Conservation (phyloP, 1,140 invertebrate species). For the Dryas iulia region DNA sequence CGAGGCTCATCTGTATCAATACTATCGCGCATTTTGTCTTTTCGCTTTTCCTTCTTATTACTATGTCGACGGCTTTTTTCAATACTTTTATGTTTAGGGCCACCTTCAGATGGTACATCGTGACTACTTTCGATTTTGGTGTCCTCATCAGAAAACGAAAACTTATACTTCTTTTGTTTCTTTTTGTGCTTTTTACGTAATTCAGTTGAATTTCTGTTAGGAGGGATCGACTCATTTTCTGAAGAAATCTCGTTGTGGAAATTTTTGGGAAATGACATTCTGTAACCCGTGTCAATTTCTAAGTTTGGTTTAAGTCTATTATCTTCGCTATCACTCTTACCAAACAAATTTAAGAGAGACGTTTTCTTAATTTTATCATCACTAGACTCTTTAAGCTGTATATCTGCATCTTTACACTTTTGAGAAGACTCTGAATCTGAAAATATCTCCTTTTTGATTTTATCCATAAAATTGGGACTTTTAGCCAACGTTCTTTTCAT, state of each 20-base stretch:
- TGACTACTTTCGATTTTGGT: conserved; percentile 58
- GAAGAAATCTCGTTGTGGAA: conserved; percentile 78
- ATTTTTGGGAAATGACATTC: conserved; percentile 49
- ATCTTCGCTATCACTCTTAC: conserved; percentile 72
- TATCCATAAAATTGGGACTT: conserved; percentile 60
- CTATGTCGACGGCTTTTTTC: conserved; percentile 83
- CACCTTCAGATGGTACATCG: conserved; percentile 35
- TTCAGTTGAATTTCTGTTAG: conserved; percentile 70
- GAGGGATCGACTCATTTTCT: conserved; percentile 76
- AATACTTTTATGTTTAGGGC: conserved; percentile 69
- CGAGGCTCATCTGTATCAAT: conserved; percentile 72
- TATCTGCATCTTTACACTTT: conserved; percentile 46
- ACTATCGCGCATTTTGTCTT: conserved; percentile 84
- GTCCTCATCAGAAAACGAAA: conserved; percentile 83
- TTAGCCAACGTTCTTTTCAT: conserved; percentile 65
- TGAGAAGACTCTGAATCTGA: conserved; percentile 76
- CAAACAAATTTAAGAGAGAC: conserved; percentile 68
- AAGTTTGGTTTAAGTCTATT: conserved; percentile 58
- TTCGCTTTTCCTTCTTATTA: conserved; percentile 86
- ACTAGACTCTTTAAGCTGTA: conserved; percentile 52
- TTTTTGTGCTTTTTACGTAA: conserved; percentile 90
- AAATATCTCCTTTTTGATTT: conserved; percentile 69
- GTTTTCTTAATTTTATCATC: conserved; percentile 73
- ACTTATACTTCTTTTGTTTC: conserved; percentile 89
- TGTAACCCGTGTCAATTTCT: conserved; percentile 57